phyloP scores from a whole-genome alignment of 2,113 vertebrate genomes.

The Rhynchopsitta pachyrhyncha region DNA sequence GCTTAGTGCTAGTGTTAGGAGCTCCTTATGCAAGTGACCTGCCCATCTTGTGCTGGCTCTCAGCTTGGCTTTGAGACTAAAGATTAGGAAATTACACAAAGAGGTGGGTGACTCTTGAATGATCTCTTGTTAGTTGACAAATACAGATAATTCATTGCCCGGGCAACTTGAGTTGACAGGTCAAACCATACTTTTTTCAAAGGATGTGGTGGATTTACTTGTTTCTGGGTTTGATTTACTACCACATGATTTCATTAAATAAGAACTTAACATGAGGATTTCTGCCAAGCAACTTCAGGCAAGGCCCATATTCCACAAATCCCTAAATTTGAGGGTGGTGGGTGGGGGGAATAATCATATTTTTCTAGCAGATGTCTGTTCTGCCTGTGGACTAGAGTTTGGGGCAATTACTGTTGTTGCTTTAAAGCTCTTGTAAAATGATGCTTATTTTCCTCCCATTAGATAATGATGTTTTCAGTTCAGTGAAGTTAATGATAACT shows the following conservation, averaged over 20 bases:
- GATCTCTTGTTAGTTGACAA: slow-evolving; percentile 22
- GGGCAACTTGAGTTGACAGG: slow-evolving; percentile 6
- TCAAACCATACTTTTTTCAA: slow-evolving; percentile 46
- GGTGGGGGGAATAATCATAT: slow-evolving; percentile 41
- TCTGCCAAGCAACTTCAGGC: slow-evolving; percentile 67
- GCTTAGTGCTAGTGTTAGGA: not conserved
- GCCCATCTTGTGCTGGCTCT: not conserved
- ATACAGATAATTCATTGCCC: slow-evolving; percentile 47
- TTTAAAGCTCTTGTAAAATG: slow-evolving; percentile 7
- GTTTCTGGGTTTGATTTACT: slow-evolving; percentile 74
- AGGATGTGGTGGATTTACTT: slow-evolving; percentile 71
- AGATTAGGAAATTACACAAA: not conserved
- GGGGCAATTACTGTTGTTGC: not conserved
- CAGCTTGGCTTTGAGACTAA: not conserved
- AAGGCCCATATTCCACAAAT: slow-evolving; percentile 59
- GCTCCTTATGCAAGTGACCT: not conserved
- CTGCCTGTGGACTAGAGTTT: slow-evolving; percentile 21
- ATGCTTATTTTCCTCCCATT: slow-evolving; percentile 44
- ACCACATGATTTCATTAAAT: slow-evolving; percentile 75
- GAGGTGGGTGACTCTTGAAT: not conserved
- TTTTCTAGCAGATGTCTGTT: slow-evolving; percentile 66
- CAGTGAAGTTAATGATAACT: not conserved
- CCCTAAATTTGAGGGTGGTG: slow-evolving; percentile 60
- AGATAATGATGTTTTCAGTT: slow-evolving; percentile 46
- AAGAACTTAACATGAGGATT: slow-evolving; percentile 46